Evolutionary conservation across 2,113 vertebrate genomes (phyloP).

Genomic region (Pyxicephalus adspersus): DNA sequence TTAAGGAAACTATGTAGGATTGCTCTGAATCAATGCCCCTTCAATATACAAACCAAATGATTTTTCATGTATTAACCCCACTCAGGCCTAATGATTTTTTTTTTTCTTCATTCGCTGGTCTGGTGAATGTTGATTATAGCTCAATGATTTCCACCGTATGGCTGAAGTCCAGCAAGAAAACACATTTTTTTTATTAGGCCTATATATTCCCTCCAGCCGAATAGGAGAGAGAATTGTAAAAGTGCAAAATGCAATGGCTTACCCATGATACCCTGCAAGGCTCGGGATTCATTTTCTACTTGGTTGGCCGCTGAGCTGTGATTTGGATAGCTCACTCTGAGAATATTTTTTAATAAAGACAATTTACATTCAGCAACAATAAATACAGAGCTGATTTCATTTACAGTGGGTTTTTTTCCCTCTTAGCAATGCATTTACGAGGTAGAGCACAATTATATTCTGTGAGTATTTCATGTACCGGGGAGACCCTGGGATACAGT

Average conservation of each 20-base stretch:
- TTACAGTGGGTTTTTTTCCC: slow-evolving; percentile 7
- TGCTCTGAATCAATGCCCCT: neutral
- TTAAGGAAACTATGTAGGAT: slow-evolving; percentile 13
- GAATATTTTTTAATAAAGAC: slow-evolving; percentile 24
- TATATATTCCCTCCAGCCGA: slow-evolving; percentile 7
- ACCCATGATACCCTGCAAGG: slow-evolving; percentile 12
- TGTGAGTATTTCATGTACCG: slow-evolving; percentile 5
- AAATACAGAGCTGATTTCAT: slow-evolving; percentile 26
- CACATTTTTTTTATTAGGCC: slow-evolving; percentile 12
- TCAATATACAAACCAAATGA: neutral
- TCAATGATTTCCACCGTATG: neutral
- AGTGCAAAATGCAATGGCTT: slow-evolving; percentile 15
- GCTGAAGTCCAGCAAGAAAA: slow-evolving; percentile 15
- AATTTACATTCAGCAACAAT: slow-evolving; percentile 38
- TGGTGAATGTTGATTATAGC: slow-evolving; percentile 6
- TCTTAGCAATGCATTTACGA: slow-evolving; percentile 18
- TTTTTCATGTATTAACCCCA: slow-evolving; percentile 19
- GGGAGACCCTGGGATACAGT: slow-evolving; percentile 18
- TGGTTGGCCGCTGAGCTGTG: slow-evolving; percentile 8
- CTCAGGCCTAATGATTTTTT: neutral
- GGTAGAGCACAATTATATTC: slow-evolving; percentile 28
- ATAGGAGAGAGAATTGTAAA: neutral
- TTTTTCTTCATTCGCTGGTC: neutral
- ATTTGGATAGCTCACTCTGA: neutral
- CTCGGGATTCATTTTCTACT: slow-evolving; percentile 38